Base-by-base conservation (phyloP, 30 jellyfish, hydroid and myxozoan genomes). In the Turritopsis rubra region DNA sequence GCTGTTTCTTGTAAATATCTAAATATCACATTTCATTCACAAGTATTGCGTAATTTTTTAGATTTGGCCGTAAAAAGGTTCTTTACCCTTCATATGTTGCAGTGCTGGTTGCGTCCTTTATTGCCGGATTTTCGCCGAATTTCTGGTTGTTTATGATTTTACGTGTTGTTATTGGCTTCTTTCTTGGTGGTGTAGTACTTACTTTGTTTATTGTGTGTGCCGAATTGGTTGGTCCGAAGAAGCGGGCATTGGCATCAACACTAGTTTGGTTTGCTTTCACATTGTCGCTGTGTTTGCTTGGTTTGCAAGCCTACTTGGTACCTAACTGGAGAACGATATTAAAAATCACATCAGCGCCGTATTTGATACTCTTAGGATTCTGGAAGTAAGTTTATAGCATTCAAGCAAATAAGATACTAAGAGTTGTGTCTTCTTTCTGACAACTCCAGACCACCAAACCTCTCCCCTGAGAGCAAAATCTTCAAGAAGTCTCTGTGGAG, bases 201-300 rank as follows among this genome's bases (percentile, higher is more conserved):
- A 60, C 86, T 27, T 52, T 86, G 30, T 86, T 77, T 73, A 73
- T 86, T 54, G 65, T 86, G 77, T 86, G 88, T n/a, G 71, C 94
- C 21, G 94, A 86, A 75, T 70, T 86, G 71, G 94, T 86, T 52
- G 94, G 94, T 16, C 94, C 94, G 16, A 52, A 25, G 71, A 71
- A 54, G 74, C 70, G 95, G 28, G 95, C 95, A n/a, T 31, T 86
- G 79, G 80, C 88, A 5, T 86, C 88, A 20, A 54, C 94, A 21
- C 52, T 86, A 52, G 53, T 86, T 16, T 86, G 94, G 94, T 79
- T 86, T 54, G 85, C 89, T 17, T 86, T 86, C 65, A 86, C 94
- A 4, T n/a, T 75, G n/a, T 30, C 90, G 0, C 87, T 87, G 25
- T 87, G 95, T 53, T 26, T 87, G 75, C 22, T 87, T n/a, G 95